A percentile compares a stretch with the other conserved stretches of the same genome.
phyloP scores from a whole-genome alignment of 2,888 invertebrate genomes.

The Zygothrica quintamaculata region DNA sequence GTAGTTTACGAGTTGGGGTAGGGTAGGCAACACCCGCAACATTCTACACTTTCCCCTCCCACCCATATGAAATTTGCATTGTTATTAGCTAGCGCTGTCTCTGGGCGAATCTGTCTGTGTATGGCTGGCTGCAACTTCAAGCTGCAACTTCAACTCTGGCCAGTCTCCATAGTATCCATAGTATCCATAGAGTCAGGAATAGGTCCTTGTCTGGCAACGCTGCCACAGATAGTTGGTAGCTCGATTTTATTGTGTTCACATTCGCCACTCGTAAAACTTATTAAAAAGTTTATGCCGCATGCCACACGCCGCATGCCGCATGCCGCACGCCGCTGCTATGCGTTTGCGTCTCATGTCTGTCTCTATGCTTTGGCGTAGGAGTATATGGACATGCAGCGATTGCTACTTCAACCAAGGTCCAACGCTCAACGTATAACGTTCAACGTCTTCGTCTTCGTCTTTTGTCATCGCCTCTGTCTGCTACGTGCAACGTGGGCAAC shows the following conservation, averaged over 20 bases:
- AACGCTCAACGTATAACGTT: too few relatives aligned
- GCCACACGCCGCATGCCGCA: constrained; percentile 34
- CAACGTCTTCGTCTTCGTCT: background rate
- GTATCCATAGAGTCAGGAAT: constrained; percentile 18
- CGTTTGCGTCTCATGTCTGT: constrained; percentile 14
- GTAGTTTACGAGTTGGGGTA: constrained; percentile 32
- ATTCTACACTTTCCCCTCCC: constrained; percentile 5
- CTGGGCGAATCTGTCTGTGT: constrained; percentile 33
- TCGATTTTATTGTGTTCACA: constrained; percentile 79
- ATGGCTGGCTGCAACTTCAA: constrained; percentile 35
- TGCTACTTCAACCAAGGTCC: too few relatives aligned
- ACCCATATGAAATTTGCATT: constrained; percentile 65
- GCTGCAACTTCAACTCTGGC: constrained; percentile 25
- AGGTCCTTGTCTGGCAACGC: constrained; percentile 15
- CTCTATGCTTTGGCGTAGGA: background rate
- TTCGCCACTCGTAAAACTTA: constrained; percentile 80
- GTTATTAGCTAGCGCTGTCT: constrained; percentile 66
- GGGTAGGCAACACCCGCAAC: constrained; percentile 12
- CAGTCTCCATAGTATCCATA: too few relatives aligned
- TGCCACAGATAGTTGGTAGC: constrained; percentile 59
- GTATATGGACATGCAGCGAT: constrained; percentile 32
- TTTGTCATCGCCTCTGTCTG: constrained; percentile 17
- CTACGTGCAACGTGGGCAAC: constrained; percentile 59
- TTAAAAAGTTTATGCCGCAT: constrained; percentile 76
- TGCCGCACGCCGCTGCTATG: constrained; percentile 24